phyloP scores from a whole-genome alignment of 1,140 invertebrate genomes.

The Lasaia peninsularis region DNA sequence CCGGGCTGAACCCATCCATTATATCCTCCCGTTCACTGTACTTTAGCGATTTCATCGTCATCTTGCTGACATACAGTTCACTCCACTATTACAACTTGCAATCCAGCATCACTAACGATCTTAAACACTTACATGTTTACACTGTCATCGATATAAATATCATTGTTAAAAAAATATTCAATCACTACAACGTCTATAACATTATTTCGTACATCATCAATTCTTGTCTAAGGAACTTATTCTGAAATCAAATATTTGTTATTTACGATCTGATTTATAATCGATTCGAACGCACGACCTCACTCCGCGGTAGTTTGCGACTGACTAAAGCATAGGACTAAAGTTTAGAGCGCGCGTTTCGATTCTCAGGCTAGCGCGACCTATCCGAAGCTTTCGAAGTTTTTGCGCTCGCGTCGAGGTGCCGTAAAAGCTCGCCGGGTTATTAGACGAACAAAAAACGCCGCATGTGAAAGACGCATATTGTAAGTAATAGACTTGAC shows the following conservation, averaged over 20 bases:
- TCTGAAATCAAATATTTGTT: conserved; percentile 29
- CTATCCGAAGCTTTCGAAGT: conserved; percentile 59
- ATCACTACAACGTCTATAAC: conserved; percentile 27
- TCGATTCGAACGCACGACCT: conserved; percentile 25
- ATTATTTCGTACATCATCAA: conserved; percentile 16
- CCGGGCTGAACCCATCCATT: conserved; percentile 75
- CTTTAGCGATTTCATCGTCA: conserved; percentile 77
- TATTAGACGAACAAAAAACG: conserved; percentile 69
- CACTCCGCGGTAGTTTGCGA: conserved; percentile 30
- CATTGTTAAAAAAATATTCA: conserved; percentile 19
- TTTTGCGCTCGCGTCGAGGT: conserved; percentile 70
- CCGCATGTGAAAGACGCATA: conserved; percentile 52
- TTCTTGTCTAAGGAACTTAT: conserved; percentile 17
- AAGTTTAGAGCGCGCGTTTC: conserved; percentile 22
- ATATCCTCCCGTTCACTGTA: conserved; percentile 73
- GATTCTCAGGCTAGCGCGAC: conserved; percentile 37
- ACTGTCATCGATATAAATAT: conserved; percentile 39
- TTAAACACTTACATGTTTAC: conserved; percentile 62
- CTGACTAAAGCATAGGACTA: conserved; percentile 65
- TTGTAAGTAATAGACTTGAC: conserved; percentile 56
- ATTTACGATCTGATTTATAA: not conserved
- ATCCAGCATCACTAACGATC: conserved; percentile 53
- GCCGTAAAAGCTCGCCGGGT: conserved; percentile 69
- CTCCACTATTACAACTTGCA: conserved; percentile 48
- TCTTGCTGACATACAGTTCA: conserved; percentile 53